Percentiles rank a stretch among this genome's conserved stretches.
These are phyloP conservation scores for Synergus umbraculus DNA, from an alignment of 2,888 invertebrate species.

Conservation along the genomic window DNA sequence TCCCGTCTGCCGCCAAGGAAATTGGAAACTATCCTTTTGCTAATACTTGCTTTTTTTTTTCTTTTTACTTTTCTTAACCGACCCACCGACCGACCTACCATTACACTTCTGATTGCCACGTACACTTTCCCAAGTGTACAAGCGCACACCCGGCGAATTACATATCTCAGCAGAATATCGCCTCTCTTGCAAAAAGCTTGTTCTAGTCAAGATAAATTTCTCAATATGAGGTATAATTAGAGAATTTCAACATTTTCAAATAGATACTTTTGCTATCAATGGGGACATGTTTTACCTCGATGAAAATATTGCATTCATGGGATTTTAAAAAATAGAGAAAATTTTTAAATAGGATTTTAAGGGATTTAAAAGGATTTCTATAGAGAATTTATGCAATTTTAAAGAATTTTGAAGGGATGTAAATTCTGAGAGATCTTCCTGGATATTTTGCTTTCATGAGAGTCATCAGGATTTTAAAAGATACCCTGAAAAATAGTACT, in stretches of 20 bases:
- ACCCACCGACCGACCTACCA: constrained; percentile 20
- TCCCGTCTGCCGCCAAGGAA: constrained; percentile 60
- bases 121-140: constrained; percentile 32
- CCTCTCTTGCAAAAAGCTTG: constrained; percentile 22
- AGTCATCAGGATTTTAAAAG: too few relatives aligned
- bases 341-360: background rate
- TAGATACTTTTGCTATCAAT: background rate
- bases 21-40: constrained; percentile 52
- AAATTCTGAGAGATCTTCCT: too few relatives aligned
- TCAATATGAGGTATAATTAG: constrained; percentile 24
- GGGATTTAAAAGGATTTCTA: background rate
- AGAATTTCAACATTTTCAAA: constrained; percentile 30
- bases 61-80: constrained; percentile 21
- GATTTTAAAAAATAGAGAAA: background rate
- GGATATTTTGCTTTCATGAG: too few relatives aligned
- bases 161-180: background rate
- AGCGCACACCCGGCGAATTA: constrained; percentile 11
- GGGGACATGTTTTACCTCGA: too few relatives aligned
- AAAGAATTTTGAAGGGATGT: too few relatives aligned
- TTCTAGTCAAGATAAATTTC: constrained; percentile 22
- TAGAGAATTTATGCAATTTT: too few relatives aligned
- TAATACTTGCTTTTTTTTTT: constrained; percentile 11
- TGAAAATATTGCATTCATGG: background rate
- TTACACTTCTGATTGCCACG: constrained; percentile 16
- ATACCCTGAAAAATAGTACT: background rate